Evolutionary conservation across 2,113 vertebrate genomes (phyloP).

Genomic region (Crypturellus undulatus): DNA sequence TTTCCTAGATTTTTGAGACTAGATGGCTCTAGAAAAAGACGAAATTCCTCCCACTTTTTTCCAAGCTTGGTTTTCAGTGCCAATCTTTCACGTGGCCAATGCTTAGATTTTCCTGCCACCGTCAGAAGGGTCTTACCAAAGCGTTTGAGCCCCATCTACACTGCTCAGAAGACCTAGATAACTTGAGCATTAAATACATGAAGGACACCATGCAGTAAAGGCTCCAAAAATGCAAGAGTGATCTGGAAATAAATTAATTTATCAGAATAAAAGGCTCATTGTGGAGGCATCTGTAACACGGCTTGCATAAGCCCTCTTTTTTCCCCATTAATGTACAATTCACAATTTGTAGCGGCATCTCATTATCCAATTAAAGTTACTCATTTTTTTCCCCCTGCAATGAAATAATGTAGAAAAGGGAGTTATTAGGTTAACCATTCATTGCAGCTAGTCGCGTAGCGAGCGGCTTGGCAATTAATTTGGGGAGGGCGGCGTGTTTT

Average conservation of each 20-base stretch:
- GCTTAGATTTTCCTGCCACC: background rate
- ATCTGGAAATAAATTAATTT: conserved; percentile 8
- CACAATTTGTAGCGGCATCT: background rate
- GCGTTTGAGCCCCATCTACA: background rate
- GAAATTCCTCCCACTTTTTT: background rate
- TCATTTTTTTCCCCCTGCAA: background rate
- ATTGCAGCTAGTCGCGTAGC: conserved; percentile 6
- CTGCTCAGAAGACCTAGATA: background rate
- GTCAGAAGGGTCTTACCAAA: background rate
- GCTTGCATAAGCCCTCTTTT: background rate
- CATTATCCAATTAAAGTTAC: conserved; percentile 48
- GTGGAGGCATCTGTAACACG: background rate
- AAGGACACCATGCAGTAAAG: background rate
- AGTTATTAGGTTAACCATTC: conserved; percentile 51
- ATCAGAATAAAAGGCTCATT: background rate
- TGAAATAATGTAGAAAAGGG: background rate
- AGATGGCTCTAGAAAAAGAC: background rate
- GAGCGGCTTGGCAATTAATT: conserved; percentile 30
- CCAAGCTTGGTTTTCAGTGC: background rate
- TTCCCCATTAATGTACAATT: background rate
- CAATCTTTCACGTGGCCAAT: accelerated
- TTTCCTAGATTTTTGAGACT: background rate
- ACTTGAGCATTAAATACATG: background rate
- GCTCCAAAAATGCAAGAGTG: background rate
- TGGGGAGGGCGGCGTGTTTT: background rate